Evolutionary conservation across 2,888 invertebrate species (phyloP).

Genomic region (Biston betularia): DNA sequence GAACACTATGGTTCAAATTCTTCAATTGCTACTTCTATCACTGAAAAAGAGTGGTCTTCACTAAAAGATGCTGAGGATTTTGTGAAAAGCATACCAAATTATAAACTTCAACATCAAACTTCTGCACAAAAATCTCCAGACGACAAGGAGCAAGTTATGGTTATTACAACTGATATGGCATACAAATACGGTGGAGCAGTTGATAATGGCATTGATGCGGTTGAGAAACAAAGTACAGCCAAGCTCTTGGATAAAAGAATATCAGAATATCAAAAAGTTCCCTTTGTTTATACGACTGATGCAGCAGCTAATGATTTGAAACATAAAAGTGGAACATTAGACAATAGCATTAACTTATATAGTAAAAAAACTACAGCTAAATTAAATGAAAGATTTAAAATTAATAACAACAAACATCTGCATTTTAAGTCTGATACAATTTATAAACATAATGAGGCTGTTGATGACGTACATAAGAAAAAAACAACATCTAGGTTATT

Average conservation of each 20-base stretch:
- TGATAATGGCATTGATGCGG: background rate
- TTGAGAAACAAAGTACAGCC: background rate
- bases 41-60: conserved; percentile 6
- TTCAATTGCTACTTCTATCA: background rate
- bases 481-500: background rate
- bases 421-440: background rate
- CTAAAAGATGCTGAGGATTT: conserved; percentile 19
- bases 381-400: background rate
- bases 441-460: background rate
- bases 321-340: background rate
- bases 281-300: background rate
- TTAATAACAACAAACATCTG: background rate
- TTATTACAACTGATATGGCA: background rate
- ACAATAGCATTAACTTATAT: too few relatives aligned
- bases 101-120: background rate
- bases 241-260: background rate
- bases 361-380: background rate
- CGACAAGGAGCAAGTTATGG: background rate
- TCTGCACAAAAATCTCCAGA: background rate
- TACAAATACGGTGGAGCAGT: background rate
- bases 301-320: too few relatives aligned
- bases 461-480: background rate
- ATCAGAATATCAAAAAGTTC: background rate
- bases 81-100: conserved; percentile 21
- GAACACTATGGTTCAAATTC: background rate